Conservation (phyloP, 2,888 invertebrate species). For the Prosapia bicincta region DNA sequence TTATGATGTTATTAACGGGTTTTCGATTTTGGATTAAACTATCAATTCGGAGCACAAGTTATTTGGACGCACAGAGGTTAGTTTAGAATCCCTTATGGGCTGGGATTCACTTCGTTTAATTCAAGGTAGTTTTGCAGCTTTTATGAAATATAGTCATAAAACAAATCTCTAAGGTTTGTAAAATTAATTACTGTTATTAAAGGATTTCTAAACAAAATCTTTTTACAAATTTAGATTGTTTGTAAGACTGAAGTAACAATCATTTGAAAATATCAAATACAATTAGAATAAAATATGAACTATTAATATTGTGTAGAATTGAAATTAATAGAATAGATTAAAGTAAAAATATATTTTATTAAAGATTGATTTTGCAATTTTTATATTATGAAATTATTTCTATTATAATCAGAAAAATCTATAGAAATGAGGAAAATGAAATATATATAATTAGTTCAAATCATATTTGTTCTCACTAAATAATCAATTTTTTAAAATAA, state of each 20-base stretch:
- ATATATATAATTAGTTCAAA: too few relatives aligned
- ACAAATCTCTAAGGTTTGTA: too few relatives aligned
- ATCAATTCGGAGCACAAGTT: not conserved
- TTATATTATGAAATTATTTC: too few relatives aligned
- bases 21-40: not conserved
- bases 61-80: not conserved
- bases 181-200: not conserved
- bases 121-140: not conserved
- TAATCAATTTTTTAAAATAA: too few relatives aligned
- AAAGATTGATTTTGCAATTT: too few relatives aligned
- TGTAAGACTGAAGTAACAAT: not conserved
- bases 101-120: not conserved
- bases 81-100: not conserved
- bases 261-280: not conserved
- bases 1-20: not conserved
- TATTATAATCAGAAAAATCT: too few relatives aligned
- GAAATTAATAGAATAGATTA: not conserved
- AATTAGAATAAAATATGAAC: not conserved
- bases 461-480: too few relatives aligned
- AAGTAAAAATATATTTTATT: too few relatives aligned
- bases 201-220: not conserved
- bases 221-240: not conserved
- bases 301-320: not conserved
- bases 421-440: not conserved
- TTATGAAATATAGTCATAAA: too few relatives aligned